Evolutionary conservation across 2,888 invertebrate species (phyloP), one percentile per base, ranked within the genome.

Genomic region (Troilus luridus): DNA sequence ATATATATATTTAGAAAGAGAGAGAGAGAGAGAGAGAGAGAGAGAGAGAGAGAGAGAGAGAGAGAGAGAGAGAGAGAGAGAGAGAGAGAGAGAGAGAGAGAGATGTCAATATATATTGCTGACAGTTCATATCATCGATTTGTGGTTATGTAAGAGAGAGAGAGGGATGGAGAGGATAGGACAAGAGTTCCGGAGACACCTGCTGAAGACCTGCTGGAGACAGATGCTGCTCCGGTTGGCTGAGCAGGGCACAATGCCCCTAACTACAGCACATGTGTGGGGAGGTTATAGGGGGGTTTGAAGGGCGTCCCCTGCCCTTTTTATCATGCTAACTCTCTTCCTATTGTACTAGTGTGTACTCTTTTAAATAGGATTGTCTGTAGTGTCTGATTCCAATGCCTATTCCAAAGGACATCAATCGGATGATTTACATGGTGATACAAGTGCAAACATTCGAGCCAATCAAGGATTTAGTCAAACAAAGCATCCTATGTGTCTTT

Each of bases 241-340:
- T 85, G 85, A 2, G 21, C 85, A 85, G 10, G 12, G 56, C 56
- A 54, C 54, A 54, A 85, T 56, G 54, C 41, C 8, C n/a, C 85
- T 85, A 85, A 85, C 85, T 85, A 85, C 85, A 9, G 56, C 85
- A 85, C 85, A 85, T 85, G 54, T 85, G 85, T 9, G 8, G n/a
- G 85, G n/a, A 6, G 56, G 21, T 59, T 59, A 67, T 67, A 19
- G 8, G 54, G 9, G 0, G 21, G 56, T 19, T 1, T 19, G 56
- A 2, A 3, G 6, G 81, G 8, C 85, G 41, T 56, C 54, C 85
- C 12, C 11, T 56, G n/a, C 19, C n/a, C 85, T 85, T 85, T 85
- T 85, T 85, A 85, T 85, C 41, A 85, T 85, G 85, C 58, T n/a
- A 58, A 85, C 85, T 41, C 17, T 85, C 85, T 85, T 85, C 85